Base-by-base conservation (phyloP, 2,888 invertebrate genomes). In the Uloborus plumipes region DNA sequence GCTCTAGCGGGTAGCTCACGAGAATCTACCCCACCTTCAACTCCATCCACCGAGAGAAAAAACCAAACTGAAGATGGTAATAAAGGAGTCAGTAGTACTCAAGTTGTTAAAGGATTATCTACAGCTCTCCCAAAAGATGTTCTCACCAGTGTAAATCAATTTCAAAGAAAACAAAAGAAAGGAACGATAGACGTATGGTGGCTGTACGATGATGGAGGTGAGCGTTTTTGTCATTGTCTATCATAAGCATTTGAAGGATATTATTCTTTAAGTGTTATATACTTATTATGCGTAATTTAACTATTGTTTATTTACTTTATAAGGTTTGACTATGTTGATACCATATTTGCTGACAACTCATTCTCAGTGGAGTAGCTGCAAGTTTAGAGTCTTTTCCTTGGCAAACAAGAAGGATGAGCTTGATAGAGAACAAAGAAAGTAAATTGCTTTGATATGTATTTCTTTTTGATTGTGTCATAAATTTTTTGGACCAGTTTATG, bases 151-250 rank as follows among this genome's bases (percentile, higher is more conserved):
- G 92, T 94, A 89, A 92, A 93, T 16, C 90, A 94, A 85, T 96
- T 96, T 89, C 93, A 93, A 85, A 92, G 91, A 85, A 95, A 95
- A 88, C 92, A 95, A 87, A 92, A 94, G 86, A 94, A 94, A 88
- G 94, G 94, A 26, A 93, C 94, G 3, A 96, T 98, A 86, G 97
- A 98, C 89, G 97, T 98, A 16, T 98, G 97, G 97, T 99, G 98
- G 98, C 91, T 99, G 0, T 98, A 97, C 88, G 86, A 86, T 73
- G 86, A 86, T 75, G 86, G 86, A 39, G 86, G 84, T 82, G 26
- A 20, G 16, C 55, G 15, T 20, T 13, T 18, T 59, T 31, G 47
- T 16, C 0, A 47, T 20, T 55, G 4, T 55, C 18, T 20, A 18
- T 55, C n/a, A 55, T 6, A 3, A 11, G 55, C 18, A 55, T 55